Evolutionary conservation across 2,797 vertebrate species (phyloP).

Genomic region (Siniperca obscura): DNA sequence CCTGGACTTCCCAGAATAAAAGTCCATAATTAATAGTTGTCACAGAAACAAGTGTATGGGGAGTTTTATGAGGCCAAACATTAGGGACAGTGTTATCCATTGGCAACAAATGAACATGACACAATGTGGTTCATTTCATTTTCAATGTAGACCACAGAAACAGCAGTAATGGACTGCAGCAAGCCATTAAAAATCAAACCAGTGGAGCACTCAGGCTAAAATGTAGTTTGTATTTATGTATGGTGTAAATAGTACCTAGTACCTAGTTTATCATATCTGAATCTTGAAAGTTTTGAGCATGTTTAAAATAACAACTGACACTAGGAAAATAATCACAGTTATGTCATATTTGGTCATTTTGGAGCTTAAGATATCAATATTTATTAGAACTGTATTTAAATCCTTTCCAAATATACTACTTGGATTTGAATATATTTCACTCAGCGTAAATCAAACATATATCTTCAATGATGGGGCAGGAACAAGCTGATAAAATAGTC

Average conservation of each 20-base stretch:
- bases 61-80: neutral
- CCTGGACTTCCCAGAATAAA: neutral
- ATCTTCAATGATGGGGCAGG: neutral
- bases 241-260: neutral
- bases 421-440: neutral
- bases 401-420: neutral
- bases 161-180: neutral
- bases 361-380: no score
- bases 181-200: neutral
- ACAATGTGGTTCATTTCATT: neutral
- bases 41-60: neutral
- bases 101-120: neutral
- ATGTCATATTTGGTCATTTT: no score
- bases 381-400: neutral
- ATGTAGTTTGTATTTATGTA: neutral
- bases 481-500: neutral
- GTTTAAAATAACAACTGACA: no score
- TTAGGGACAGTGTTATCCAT: neutral
- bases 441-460: neutral
- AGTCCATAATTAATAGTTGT: no score
- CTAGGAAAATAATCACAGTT: no score
- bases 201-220: neutral
- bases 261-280: no score
- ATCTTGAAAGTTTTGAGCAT: no score
- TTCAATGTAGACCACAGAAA: neutral